Percentiles rank a stretch among this genome's conserved stretches.
Evolutionary conservation across 2,888 invertebrate species (phyloP).

Genomic region (Troglohyphantes excavatus): DNA sequence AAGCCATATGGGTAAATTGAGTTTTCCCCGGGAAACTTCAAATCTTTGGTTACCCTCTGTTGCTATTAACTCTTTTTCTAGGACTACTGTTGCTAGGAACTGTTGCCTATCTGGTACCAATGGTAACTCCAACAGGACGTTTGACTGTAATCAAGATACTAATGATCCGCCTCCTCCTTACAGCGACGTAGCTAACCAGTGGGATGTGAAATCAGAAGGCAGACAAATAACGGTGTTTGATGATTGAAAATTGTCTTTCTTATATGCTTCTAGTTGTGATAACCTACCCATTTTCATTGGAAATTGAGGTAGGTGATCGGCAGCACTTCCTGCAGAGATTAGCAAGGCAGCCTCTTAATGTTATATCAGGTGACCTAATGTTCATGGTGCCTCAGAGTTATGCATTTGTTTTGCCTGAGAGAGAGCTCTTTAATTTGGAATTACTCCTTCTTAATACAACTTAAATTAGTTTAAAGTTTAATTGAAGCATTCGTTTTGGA

Average conservation of each 20-base stretch:
- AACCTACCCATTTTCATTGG: conserved; percentile 67
- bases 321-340: conserved; percentile 62
- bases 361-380: conserved; percentile 69
- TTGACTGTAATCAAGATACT: conserved; percentile 58
- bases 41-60: conserved; percentile 51
- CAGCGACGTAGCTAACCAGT: conserved; percentile 71
- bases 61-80: too few relatives aligned
- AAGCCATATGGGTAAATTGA: conserved; percentile 52
- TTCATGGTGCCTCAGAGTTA: conserved; percentile 78
- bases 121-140: conserved; percentile 73
- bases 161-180: conserved; percentile 73
- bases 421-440: too few relatives aligned
- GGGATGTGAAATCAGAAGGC: conserved; percentile 64
- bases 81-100: conserved; percentile 44
- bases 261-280: conserved; percentile 77
- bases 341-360: conserved; percentile 62
- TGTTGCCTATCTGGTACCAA: conserved; percentile 53
- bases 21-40: conserved; percentile 43
- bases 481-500: conserved; percentile 22
- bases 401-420: conserved; percentile 68
- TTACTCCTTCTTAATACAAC: conserved; percentile 51
- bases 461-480: conserved; percentile 50
- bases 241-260: conserved; percentile 59
- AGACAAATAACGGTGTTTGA: conserved; percentile 75
- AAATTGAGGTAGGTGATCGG: conserved; percentile 58